These are phyloP conservation scores for Drosophila nr. perissopoda DNA, from an alignment of 2,888 invertebrate genomes.

Conservation along the genomic window DNA sequence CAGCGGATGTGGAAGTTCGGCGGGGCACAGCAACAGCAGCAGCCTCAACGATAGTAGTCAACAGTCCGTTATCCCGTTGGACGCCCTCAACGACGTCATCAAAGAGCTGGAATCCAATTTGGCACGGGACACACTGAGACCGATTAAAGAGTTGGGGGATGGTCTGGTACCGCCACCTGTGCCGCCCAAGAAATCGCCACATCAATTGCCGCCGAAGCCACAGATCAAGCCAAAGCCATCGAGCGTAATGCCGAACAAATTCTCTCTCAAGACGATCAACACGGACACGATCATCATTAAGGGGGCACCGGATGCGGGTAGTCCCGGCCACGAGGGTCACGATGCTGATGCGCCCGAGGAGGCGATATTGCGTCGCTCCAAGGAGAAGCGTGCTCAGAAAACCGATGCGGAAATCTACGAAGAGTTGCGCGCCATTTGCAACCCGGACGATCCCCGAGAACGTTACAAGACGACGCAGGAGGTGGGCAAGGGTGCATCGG, in stretches of 20 bases:
- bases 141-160: constrained; percentile 39
- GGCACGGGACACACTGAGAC: constrained; percentile 78
- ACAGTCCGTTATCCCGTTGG: constrained; percentile 69
- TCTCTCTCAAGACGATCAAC: constrained; percentile 78
- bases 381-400: constrained; percentile 83
- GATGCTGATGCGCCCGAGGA: constrained; percentile 84
- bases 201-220: constrained; percentile 84
- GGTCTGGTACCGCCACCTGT: constrained; percentile 82
- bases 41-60: constrained; percentile 82
- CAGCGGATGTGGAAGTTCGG: constrained; percentile 72
- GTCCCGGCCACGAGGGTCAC: constrained; percentile 59
- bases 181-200: constrained; percentile 84
- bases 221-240: constrained; percentile 87
- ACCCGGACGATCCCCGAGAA: constrained; percentile 91
- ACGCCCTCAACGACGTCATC: constrained; percentile 79
- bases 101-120: constrained; percentile 80
- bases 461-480: constrained; percentile 93
- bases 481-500: constrained; percentile 96
- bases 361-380: constrained; percentile 84
- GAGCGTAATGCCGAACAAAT: constrained; percentile 81
- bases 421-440: constrained; percentile 92
- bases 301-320: constrained; percentile 65
- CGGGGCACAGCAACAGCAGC: constrained; percentile 82
- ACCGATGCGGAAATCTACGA: constrained; percentile 87
- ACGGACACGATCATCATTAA: constrained; percentile 84